These are phyloP conservation scores for Hipparchia sbordonii DNA, from an alignment of 2,888 invertebrate genomes.

Conservation along the genomic window DNA sequence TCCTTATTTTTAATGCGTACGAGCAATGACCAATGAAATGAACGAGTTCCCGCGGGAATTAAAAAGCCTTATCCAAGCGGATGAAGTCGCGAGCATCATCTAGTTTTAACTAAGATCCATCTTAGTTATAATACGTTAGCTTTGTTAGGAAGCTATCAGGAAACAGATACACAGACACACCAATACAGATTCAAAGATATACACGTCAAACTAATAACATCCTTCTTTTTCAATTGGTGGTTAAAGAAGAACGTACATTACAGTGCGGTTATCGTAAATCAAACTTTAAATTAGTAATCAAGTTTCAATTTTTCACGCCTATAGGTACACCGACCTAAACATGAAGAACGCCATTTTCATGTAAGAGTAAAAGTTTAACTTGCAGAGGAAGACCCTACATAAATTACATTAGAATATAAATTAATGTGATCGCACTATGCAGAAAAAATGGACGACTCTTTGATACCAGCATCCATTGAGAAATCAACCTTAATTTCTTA, in stretches of 20 bases:
- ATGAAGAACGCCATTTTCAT: conserved; percentile 27
- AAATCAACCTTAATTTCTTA: conserved; percentile 23
- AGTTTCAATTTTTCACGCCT: conserved; percentile 6
- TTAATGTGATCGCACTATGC: conserved; percentile 71
- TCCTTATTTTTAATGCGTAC: conserved; percentile 19
- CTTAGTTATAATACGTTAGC: no score
- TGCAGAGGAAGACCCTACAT: conserved; percentile 59
- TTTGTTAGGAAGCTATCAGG: no score
- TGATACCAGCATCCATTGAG: conserved; percentile 26
- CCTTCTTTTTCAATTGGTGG: no score
- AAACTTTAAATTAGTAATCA: background rate
- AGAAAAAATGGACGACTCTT: conserved; percentile 53
- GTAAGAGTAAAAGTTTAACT: conserved; percentile 53
- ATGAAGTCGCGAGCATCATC: no score
- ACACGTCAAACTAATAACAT: no score
- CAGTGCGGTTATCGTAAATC: no score
- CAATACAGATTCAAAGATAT: no score
- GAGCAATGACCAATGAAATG: conserved; percentile 6
- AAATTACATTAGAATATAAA: conserved; percentile 81
- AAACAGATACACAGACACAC: no score
- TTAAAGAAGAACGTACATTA: no score
- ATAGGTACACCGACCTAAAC: conserved; percentile 9
- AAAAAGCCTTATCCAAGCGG: no score
- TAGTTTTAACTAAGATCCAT: no score
- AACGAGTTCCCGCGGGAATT: no score